These are phyloP conservation scores for Dasyprocta punctata DNA, from an alignment of 2,113 vertebrate species.

Conservation along the genomic window DNA sequence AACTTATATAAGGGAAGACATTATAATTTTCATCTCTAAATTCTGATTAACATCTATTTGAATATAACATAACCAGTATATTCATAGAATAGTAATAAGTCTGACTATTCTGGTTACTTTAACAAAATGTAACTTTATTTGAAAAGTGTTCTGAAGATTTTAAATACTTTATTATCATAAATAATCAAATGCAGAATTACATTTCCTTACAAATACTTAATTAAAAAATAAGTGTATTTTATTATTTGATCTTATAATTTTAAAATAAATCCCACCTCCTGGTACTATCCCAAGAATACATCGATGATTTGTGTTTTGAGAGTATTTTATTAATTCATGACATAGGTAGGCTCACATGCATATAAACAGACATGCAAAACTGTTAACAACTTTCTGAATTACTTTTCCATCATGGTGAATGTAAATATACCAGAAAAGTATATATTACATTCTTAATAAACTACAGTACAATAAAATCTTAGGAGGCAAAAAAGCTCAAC, in stretches of 20 bases:
- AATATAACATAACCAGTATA: neutral
- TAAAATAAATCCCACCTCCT: slow-evolving; percentile 13
- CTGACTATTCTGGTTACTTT: neutral
- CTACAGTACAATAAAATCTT: neutral
- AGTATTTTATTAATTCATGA: neutral
- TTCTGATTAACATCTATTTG: neutral
- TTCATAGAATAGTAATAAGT: neutral
- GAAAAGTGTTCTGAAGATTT: neutral
- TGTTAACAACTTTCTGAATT: neutral
- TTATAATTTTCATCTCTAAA: neutral
- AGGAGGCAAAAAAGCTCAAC: neutral
- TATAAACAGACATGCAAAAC: neutral
- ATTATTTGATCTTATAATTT: neutral
- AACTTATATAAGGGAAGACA: neutral
- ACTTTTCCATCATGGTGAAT: neutral
- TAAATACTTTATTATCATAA: neutral
- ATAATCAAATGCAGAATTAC: neutral
- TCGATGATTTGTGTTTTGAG: neutral
- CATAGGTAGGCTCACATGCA: neutral
- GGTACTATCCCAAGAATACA: neutral
- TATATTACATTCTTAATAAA: neutral
- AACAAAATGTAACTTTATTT: slow-evolving; percentile 15
- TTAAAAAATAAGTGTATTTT: slow-evolving; percentile 30
- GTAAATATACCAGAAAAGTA: slow-evolving; percentile 24
- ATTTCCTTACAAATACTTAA: neutral